Conservation (phyloP, 1,140 invertebrate genomes). For the Leptinotarsa undecemlineata region DNA sequence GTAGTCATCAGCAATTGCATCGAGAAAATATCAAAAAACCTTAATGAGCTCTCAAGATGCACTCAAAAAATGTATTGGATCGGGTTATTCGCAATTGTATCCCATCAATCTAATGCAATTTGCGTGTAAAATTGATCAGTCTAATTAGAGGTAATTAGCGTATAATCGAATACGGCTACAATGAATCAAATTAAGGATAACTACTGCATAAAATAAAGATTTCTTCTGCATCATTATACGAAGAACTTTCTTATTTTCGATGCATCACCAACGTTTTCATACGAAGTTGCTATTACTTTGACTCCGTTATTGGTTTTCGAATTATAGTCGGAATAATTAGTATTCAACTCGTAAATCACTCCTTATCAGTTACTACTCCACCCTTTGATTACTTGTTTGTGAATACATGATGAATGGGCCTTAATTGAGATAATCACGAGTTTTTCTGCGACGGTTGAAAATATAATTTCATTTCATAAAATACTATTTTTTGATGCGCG, state of each 20-base stretch:
- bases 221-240: not conserved
- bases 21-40: not conserved
- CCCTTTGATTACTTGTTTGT: not conserved
- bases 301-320: not conserved
- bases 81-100: not conserved
- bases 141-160: constrained; percentile 3
- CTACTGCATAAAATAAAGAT: constrained; percentile 1
- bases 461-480: no score
- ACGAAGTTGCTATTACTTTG: not conserved
- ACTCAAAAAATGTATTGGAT: not conserved
- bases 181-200: constrained; percentile 3
- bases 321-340: not conserved
- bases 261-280: not conserved
- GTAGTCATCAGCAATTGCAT: not conserved
- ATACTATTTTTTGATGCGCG: no score
- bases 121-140: not conserved
- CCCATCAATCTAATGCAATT: constrained; percentile 3
- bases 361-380: not conserved
- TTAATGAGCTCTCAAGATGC: not conserved
- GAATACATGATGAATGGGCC: no score
- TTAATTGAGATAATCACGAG: no score
- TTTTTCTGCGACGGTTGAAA: no score
- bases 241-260: not conserved
- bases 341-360: not conserved
- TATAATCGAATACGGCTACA: not conserved